Percentiles rank a stretch among this genome's conserved stretches.
These are phyloP conservation scores for Sebastes minor DNA, from an alignment of 2,797 vertebrate genomes.

Conservation along the genomic window DNA sequence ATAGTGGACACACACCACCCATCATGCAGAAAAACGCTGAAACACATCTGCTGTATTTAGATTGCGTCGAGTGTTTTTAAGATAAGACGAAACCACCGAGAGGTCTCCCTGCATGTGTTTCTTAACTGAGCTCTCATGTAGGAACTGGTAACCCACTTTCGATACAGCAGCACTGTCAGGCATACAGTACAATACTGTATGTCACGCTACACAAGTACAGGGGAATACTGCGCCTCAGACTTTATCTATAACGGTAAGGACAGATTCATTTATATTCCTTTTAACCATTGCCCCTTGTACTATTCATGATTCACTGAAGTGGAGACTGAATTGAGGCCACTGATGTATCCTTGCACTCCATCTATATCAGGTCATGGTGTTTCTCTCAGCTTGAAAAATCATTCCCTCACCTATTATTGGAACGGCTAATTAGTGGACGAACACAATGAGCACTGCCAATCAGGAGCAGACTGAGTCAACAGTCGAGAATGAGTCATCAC, in stretches of 20 bases:
- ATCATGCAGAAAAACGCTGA: neutral
- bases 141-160: conserved; percentile 33
- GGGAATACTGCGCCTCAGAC: neutral
- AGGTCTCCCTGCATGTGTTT: conserved; percentile 10
- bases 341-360: neutral
- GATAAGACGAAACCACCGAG: conserved; percentile 9
- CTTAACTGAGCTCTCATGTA: conserved; percentile 24
- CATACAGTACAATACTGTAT: neutral
- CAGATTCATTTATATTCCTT: neutral
- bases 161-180: neutral
- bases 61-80: neutral
- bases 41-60: neutral
- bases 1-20: neutral
- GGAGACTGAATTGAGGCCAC: neutral
- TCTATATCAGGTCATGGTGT: neutral
- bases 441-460: conserved; percentile 23
- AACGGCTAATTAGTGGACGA: conserved; percentile 31
- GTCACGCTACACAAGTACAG: neutral
- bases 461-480: neutral
- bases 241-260: neutral
- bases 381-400: neutral
- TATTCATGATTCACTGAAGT: neutral
- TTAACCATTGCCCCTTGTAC: neutral
- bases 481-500: conserved; percentile 21
- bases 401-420: conserved; percentile 6